Conservation (phyloP, 2,113 vertebrate species). For the Todiramphus chloris region DNA sequence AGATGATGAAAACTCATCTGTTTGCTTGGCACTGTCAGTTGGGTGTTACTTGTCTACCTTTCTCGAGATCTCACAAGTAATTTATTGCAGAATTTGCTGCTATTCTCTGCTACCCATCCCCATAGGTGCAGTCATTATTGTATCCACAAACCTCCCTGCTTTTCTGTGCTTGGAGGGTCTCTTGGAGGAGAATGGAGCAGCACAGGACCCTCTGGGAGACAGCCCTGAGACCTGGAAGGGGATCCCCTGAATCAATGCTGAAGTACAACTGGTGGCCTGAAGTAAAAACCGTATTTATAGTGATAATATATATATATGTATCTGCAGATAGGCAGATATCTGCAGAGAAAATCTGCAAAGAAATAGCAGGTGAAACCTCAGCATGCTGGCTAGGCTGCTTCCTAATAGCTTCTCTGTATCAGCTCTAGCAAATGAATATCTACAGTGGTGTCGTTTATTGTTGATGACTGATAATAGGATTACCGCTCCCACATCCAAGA, state of each 20-base stretch:
- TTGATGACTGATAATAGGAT: conserved; percentile 61
- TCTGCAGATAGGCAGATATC: background rate
- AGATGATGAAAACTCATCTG: conserved; percentile 19
- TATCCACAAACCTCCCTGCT: background rate
- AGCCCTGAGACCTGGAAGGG: background rate
- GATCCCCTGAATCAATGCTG: background rate
- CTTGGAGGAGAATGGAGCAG: background rate
- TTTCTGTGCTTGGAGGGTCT: background rate
- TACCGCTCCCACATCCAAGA: conserved; percentile 29
- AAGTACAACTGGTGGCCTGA: background rate
- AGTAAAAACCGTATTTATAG: background rate
- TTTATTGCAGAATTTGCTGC: background rate
- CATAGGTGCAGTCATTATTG: accelerated
- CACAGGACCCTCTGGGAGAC: background rate
- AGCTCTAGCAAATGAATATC: conserved; percentile 34
- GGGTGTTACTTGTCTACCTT: background rate
- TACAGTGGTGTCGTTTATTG: conserved; percentile 11
- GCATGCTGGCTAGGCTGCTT: background rate
- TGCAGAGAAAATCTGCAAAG: conserved; percentile 24
- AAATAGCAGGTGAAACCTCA: conserved; percentile 24
- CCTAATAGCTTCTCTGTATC: conserved; percentile 50
- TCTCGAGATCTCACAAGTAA: background rate
- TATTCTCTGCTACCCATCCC: background rate
- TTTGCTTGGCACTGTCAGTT: background rate
- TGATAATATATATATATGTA: background rate